Conservation (phyloP, 2,113 vertebrate species). For the Mesembrinibis cayennensis region DNA sequence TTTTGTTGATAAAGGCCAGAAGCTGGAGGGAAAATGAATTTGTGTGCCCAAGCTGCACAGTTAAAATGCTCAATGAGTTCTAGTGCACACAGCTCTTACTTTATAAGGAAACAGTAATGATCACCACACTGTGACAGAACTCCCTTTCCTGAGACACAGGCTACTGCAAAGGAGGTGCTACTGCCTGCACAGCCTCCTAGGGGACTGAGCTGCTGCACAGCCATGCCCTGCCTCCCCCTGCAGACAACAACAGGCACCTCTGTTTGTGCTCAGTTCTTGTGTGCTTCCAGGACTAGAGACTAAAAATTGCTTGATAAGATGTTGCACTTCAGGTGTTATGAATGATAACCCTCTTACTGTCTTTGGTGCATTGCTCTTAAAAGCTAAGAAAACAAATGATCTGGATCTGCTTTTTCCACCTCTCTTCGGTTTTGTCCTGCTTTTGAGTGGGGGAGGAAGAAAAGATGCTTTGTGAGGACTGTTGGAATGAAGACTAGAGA, state of each 20-base stretch:
- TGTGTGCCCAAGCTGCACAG: background rate
- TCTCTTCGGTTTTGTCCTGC: background rate
- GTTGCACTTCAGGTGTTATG: background rate
- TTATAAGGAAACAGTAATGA: background rate
- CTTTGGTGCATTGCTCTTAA: background rate
- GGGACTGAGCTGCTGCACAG: background rate
- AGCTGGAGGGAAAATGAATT: background rate
- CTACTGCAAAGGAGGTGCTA: background rate
- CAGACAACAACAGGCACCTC: background rate
- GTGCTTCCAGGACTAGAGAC: accelerated
- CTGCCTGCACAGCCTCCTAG: background rate
- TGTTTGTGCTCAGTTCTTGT: background rate
- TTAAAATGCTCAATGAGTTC: accelerated
- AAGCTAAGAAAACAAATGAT: background rate
- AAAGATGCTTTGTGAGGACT: background rate
- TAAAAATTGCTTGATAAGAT: background rate
- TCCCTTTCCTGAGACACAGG: background rate
- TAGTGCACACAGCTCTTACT: background rate
- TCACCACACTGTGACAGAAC: background rate
- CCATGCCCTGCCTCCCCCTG: background rate
- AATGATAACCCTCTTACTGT: background rate
- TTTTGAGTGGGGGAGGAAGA: background rate
- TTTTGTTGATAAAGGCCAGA: background rate
- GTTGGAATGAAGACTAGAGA: background rate
- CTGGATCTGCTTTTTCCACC: background rate